Percentiles rank a stretch among this genome's conserved stretches.
Conservation (phyloP, 1,140 invertebrate genomes). For the Nomia melanderi region DNA sequence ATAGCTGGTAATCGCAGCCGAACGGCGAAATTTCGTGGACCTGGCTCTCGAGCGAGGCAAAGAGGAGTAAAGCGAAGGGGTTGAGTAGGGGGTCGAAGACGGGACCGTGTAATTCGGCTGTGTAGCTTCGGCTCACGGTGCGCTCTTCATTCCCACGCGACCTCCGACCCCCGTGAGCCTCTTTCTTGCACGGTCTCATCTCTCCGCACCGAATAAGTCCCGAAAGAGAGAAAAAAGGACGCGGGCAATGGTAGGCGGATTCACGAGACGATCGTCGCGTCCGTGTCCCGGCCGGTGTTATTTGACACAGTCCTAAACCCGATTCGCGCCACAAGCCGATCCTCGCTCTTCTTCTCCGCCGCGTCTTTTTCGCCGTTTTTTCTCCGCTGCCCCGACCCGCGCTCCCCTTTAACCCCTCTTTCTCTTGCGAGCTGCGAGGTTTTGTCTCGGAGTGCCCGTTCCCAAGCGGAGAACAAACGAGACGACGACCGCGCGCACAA, state of each 20-base stretch:
- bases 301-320: constrained; percentile 79
- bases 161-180: constrained; percentile 63
- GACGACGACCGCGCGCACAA: constrained; percentile 41
- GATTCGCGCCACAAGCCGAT: constrained; percentile 73
- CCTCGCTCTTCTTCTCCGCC: constrained; percentile 57
- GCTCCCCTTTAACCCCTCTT: constrained; percentile 8
- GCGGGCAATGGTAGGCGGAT: constrained; percentile 41
- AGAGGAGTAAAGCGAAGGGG: not conserved
- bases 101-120: constrained; percentile 71
- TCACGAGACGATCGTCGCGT: constrained; percentile 43
- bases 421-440: constrained; percentile 33
- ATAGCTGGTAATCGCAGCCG: not conserved
- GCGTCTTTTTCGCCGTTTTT: constrained; percentile 27
- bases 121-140: constrained; percentile 64
- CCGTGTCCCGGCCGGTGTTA: constrained; percentile 65
- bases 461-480: constrained; percentile 64
- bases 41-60: not conserved
- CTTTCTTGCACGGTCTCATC: constrained; percentile 44
- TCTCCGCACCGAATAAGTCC: constrained; percentile 3
- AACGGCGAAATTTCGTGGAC: not conserved
- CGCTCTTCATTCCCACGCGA: constrained; percentile 72
- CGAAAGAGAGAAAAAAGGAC: constrained; percentile 11
- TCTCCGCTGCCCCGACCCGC: not conserved
- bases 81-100: constrained; percentile 44
- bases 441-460: constrained; percentile 59